These are phyloP conservation scores for Synanthedon formicaeformis DNA, from an alignment of 2,888 invertebrate species.

Conservation along the genomic window DNA sequence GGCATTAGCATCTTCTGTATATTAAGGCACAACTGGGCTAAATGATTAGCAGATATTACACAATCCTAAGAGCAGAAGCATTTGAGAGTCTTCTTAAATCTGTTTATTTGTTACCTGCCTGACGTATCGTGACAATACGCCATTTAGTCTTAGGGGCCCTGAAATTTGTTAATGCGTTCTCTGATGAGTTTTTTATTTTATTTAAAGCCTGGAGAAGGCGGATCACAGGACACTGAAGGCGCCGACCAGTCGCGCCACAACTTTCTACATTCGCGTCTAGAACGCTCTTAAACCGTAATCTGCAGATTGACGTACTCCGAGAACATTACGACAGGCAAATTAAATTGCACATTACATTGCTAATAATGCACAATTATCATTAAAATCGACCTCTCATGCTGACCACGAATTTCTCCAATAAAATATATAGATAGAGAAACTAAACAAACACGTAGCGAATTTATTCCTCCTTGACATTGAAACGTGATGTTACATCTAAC, in stretches of 20 bases:
- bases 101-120: no score
- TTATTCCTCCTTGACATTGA: not conserved
- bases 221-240: constrained; percentile 65
- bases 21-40: no score
- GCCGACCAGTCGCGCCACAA: constrained; percentile 66
- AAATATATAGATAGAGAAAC: not conserved
- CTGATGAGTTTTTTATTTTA: constrained; percentile 19
- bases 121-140: no score
- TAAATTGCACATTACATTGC: constrained; percentile 48
- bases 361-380: constrained; percentile 29
- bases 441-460: not conserved
- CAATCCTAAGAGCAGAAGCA: no score
- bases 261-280: constrained; percentile 68
- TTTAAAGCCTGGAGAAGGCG: constrained; percentile 59
- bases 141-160: no score
- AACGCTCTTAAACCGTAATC: constrained; percentile 67
- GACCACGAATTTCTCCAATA: constrained; percentile 3
- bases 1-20: no score
- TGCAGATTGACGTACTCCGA: constrained; percentile 61
- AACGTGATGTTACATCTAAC: no score
- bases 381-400: constrained; percentile 3
- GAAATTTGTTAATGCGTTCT: no score
- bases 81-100: no score
- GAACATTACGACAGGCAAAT: constrained; percentile 62
- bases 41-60: no score